Evolutionary conservation across 2,888 invertebrate genomes (phyloP).

Genomic region (Mellilla xanthometata): DNA sequence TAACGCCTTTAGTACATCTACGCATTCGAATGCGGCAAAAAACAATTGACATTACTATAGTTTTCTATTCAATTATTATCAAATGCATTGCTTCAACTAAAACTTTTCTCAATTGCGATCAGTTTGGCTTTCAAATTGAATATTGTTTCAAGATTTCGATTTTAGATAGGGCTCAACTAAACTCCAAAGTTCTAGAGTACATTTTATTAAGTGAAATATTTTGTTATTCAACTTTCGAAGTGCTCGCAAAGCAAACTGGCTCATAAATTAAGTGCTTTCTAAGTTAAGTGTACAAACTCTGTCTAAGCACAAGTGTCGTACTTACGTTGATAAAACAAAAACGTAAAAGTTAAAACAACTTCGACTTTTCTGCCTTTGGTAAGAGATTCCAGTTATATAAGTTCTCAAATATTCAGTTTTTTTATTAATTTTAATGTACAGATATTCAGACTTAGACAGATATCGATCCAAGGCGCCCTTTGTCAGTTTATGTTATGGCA

Average conservation of each 20-base stretch:
- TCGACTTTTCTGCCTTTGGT: no score
- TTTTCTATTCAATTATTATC: no score
- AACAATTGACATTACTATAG: no score
- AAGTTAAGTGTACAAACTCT: conserved; percentile 9
- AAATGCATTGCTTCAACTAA: no score
- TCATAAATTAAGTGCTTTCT: conserved; percentile 5
- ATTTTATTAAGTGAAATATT: conserved; percentile 9
- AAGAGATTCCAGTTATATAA: no score
- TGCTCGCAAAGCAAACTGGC: conserved; percentile 6
- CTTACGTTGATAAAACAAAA: conserved; percentile 6
- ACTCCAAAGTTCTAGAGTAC: background rate
- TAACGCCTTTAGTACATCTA: no score
- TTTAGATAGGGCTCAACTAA: conserved; percentile 10
- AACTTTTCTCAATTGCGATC: background rate
- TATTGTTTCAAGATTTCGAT: conserved; percentile 11
- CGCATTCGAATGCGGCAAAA: no score
- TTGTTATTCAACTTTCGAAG: conserved; percentile 6
- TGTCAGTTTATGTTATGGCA: no score
- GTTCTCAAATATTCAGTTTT: no score
- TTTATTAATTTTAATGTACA: no score
- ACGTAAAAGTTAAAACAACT: background rate
- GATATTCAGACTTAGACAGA: no score
- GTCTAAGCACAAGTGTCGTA: conserved; percentile 6
- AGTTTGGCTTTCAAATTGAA: conserved; percentile 5
- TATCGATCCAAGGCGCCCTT: no score